These are phyloP conservation scores for Alauda arvensis DNA, from an alignment of 2,797 vertebrate genomes.

Conservation along the genomic window DNA sequence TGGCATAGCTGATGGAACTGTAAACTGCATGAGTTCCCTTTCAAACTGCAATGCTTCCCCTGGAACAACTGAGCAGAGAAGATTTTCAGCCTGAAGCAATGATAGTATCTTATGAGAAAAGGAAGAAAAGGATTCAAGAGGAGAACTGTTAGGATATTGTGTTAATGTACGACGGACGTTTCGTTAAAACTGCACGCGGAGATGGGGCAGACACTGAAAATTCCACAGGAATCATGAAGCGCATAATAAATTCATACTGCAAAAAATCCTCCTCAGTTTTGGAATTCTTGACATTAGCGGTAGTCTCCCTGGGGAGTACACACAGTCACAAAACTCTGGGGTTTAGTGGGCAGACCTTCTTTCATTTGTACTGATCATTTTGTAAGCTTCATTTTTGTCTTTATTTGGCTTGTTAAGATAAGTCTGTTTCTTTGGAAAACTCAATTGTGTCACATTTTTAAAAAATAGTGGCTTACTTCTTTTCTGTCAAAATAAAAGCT, in stretches of 20 bases:
- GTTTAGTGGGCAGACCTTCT: not conserved
- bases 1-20: not conserved
- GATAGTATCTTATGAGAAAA: not conserved
- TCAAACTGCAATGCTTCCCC: not conserved
- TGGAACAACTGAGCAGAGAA: not conserved
- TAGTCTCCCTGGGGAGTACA: not conserved
- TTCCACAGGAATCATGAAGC: slow-evolving; percentile 7
- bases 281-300: not conserved
- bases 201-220: not conserved
- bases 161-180: rapidly evolving
- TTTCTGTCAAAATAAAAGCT: not conserved
- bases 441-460: not conserved
- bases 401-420: not conserved
- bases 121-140: not conserved
- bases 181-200: not conserved
- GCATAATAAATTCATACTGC: not conserved
- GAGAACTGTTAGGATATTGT: not conserved
- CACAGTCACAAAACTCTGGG: not conserved
- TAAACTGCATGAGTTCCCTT: not conserved
- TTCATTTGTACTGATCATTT: not conserved
- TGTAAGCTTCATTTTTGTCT: not conserved
- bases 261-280: not conserved
- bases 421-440: not conserved
- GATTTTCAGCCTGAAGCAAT: not conserved
- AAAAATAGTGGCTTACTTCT: not conserved